phyloP scores from a whole-genome alignment of 1,140 invertebrate species.

The Ceratina japonica region DNA sequence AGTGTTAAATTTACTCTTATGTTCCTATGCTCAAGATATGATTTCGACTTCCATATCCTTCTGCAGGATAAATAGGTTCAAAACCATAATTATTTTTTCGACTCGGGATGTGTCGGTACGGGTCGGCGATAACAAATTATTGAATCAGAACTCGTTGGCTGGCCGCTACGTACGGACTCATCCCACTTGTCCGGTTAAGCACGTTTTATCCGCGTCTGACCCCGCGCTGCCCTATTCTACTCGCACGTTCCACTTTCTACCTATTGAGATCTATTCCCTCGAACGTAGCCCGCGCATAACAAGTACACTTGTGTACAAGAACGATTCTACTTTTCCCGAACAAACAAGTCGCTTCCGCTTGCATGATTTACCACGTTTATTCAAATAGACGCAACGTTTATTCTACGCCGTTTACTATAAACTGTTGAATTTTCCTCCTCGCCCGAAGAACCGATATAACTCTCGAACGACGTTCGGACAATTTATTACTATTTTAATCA shows the following conservation, averaged over 20 bases:
- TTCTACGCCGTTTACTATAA: background rate
- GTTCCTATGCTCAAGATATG: no score
- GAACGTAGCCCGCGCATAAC: no score
- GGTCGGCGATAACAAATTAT: background rate
- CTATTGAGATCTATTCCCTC: background rate
- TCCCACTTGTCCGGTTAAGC: background rate
- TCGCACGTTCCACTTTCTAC: background rate
- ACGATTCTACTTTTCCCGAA: background rate
- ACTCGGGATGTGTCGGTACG: background rate
- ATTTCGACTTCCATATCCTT: no score
- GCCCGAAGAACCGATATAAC: background rate
- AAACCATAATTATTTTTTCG: no score
- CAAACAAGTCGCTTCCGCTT: background rate
- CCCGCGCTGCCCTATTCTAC: background rate
- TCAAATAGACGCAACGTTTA: background rate
- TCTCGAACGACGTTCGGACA: background rate
- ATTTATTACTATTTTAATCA: conserved; percentile 1
- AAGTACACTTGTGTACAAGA: no score
- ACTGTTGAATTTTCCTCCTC: background rate
- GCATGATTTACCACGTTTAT: background rate
- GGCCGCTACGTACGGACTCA: background rate
- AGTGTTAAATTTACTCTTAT: no score
- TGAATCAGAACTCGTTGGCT: background rate
- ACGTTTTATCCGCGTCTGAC: no score
- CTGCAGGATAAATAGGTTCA: no score